These are phyloP conservation scores for Phortica variegata DNA, from an alignment of 1,140 invertebrate species.

Conservation along the genomic window DNA sequence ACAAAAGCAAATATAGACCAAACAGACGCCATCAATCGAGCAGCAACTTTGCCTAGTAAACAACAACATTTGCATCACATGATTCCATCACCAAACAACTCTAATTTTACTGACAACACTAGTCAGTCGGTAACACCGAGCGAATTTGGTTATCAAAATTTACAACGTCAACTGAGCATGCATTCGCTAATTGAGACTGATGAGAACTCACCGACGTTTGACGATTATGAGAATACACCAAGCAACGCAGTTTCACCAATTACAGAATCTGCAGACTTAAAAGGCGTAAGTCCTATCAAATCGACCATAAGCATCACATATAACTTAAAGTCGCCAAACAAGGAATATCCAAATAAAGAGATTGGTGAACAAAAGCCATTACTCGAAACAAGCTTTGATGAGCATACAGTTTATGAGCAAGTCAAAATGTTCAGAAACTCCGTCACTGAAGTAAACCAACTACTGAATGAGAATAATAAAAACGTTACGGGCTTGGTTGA, in stretches of 20 bases:
- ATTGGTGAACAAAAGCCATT: slow-evolving; percentile 24
- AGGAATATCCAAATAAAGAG: slow-evolving; percentile 25
- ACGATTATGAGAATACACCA: slow-evolving; percentile 49
- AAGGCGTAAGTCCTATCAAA: slow-evolving; percentile 60
- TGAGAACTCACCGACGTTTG: slow-evolving; percentile 47
- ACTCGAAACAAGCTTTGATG: slow-evolving; percentile 52
- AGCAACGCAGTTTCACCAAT: slow-evolving; percentile 33
- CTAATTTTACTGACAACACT: slow-evolving; percentile 55
- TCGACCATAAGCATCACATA: slow-evolving; percentile 72
- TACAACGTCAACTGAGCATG: slow-evolving; percentile 51
- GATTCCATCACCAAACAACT: slow-evolving; percentile 51
- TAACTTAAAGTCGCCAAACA: slow-evolving; percentile 55
- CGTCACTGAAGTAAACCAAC: slow-evolving; percentile 72
- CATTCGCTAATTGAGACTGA: slow-evolving; percentile 50
- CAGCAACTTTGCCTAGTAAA: slow-evolving; percentile 30
- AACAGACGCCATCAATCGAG: slow-evolving; percentile 24
- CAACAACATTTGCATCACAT: slow-evolving; percentile 25
- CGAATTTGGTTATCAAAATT: slow-evolving; percentile 53
- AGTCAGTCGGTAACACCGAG: slow-evolving; percentile 57
- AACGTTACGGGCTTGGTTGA: slow-evolving; percentile 50
- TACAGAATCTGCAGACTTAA: slow-evolving; percentile 16
- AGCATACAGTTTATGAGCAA: slow-evolving; percentile 69
- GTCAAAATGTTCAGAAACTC: slow-evolving; percentile 73
- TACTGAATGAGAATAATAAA: slow-evolving; percentile 47
- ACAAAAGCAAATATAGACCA: slow-evolving; percentile 20